A percentile compares a stretch with the other conserved stretches of the same genome.
These are phyloP conservation scores for Pheucticus melanocephalus DNA, from an alignment of 2,113 vertebrate genomes.

Conservation along the genomic window DNA sequence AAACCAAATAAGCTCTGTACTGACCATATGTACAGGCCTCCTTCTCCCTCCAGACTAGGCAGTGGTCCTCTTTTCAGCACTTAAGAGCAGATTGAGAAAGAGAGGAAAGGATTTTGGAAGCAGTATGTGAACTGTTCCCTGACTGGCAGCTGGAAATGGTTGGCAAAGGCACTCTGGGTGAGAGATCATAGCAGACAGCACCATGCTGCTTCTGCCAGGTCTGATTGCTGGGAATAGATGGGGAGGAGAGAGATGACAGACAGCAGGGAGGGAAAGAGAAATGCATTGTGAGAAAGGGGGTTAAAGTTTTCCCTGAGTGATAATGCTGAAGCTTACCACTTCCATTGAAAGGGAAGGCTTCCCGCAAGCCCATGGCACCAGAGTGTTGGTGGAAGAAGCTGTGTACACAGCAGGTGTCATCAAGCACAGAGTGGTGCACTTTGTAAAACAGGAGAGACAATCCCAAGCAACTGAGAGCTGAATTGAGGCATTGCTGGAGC, in stretches of 20 bases:
- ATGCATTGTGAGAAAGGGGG: background rate
- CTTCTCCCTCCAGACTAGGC: background rate
- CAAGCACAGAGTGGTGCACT: background rate
- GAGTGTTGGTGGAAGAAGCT: background rate
- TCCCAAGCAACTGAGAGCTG: background rate
- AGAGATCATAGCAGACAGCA: background rate
- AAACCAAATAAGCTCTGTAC: background rate
- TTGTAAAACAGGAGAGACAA: background rate
- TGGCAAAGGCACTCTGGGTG: background rate
- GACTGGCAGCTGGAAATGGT: background rate
- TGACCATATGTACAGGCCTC: background rate
- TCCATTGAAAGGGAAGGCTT: background rate
- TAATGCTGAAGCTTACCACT: background rate
- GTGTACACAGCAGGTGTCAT: fast-evolving
- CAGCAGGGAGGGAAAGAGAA: background rate
- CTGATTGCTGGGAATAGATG: background rate
- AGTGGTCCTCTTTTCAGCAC: background rate
- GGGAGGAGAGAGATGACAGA: background rate
- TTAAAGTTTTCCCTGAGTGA: background rate
- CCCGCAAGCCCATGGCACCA: background rate
- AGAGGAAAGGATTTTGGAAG: background rate
- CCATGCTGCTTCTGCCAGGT: background rate
- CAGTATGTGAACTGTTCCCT: background rate
- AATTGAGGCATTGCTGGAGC: background rate
- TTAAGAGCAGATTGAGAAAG: background rate